Conservation (phyloP, 2,888 invertebrate species). For the Acanthosepion esculentum region DNA sequence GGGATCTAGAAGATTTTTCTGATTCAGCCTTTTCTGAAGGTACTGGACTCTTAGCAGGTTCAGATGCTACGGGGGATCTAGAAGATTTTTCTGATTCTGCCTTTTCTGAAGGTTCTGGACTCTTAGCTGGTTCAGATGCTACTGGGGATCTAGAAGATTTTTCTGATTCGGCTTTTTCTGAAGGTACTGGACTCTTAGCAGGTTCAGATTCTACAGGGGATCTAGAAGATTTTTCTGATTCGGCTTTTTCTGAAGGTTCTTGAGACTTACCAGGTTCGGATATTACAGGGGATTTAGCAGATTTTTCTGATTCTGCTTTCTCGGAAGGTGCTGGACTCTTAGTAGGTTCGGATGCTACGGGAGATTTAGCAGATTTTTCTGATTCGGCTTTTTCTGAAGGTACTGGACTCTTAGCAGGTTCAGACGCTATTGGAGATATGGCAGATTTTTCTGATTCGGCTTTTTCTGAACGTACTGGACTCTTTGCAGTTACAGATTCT, state of each 20-base stretch:
- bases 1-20: background rate
- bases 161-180: background rate
- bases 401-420: background rate
- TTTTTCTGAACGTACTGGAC: background rate
- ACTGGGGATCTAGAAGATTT: background rate
- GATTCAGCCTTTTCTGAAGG: background rate
- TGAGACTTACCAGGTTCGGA: background rate
- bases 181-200: background rate
- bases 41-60: no score
- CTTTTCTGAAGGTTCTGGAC: background rate
- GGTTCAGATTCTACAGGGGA: constrained; percentile 15
- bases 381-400: background rate
- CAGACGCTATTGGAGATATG: background rate
- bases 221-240: background rate
- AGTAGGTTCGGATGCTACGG: background rate
- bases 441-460: constrained; percentile 35
- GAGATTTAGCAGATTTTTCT: background rate
- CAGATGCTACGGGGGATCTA: background rate
- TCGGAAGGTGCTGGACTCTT: background rate
- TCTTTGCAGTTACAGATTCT: background rate
- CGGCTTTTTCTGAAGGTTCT: background rate
- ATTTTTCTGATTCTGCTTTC: background rate
- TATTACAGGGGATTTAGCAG: background rate
- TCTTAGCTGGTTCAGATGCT: background rate
- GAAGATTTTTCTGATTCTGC: background rate